Conservation (phyloP, 2,113 vertebrate species). For the Dendrocopos noguchii region DNA sequence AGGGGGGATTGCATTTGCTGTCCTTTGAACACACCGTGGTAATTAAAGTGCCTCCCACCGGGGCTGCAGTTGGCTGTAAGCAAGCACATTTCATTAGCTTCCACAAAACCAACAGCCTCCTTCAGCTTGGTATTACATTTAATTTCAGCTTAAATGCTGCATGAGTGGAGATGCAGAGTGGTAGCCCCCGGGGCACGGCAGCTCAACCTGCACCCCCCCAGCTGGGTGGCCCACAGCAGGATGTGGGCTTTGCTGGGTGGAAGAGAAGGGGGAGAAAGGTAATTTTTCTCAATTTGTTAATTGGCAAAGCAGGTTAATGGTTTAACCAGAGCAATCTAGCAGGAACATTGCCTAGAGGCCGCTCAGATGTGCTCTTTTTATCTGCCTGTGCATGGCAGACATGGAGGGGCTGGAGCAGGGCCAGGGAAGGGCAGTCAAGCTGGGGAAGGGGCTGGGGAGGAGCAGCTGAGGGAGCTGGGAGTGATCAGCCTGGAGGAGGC, state of each 20-base stretch:
- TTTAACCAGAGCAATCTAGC: conserved; percentile 20
- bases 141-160: conserved; percentile 54
- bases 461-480: too few species aligned
- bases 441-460: too few species aligned
- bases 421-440: too few species aligned
- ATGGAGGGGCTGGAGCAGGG: too few species aligned
- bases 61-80: conserved; percentile 64
- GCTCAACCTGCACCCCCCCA: neutral
- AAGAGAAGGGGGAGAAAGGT: neutral
- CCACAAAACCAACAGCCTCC: conserved; percentile 61
- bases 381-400: too few species aligned
- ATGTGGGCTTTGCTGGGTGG: neutral
- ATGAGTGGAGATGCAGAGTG: conserved; percentile 35
- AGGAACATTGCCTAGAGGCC: conserved; percentile 11
- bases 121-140: conserved; percentile 55
- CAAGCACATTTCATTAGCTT: conserved; percentile 74
- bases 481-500: too few species aligned
- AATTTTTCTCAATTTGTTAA: neutral
- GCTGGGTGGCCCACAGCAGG: neutral
- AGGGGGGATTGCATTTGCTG: conserved; percentile 69
- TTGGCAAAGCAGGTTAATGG: neutral
- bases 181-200: neutral
- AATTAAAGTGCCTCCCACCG: conserved; percentile 75
- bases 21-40: conserved; percentile 75
- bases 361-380: neutral